Evolutionary conservation across 2,888 invertebrate genomes (phyloP), one percentile per base, ranked within the genome.

Genomic region (Ophioninae sp.): DNA sequence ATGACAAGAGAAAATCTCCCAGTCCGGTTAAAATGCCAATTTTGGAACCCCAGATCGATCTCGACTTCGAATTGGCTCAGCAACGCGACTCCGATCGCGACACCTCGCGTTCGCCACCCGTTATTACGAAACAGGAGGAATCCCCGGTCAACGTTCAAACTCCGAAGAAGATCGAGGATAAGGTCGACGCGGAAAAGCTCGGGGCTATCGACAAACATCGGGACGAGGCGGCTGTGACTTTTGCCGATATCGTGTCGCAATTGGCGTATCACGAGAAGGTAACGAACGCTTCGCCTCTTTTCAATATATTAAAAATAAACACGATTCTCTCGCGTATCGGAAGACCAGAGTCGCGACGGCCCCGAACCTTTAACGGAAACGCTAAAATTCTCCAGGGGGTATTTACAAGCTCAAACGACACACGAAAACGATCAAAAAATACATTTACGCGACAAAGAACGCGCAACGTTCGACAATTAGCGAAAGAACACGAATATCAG

Each of bases 181-280:
- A 73, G 2, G 74, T 69, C 10, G 70, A 82, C 41, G 21, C 62
- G 44, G 83, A 85, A 7, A 84, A 86, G 50, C 41, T 84, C 50
- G 72, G 78, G 39, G 50, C 72, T 61, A 76, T 84, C 67, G 79
- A 80, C 6, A 77, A 74, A n/a, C 44, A 82, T 17, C 74, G 73
- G 30, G 82, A 86, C 30, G 79, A 79, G 3, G 87, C 86, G 67
- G 78, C 79, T 69, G 82, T 90, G 84, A 91, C 91, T 8, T 88
- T 92, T 76, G 90, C 90, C 21, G 91, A 91, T 79, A 89, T 92
- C 65, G 90, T 93, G 41, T 88, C 88, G 17, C 90, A 92, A 76
- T 85, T 93, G 86, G 93, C 91, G 50, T 93, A 92, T 86, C 92
- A 93, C 78, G 92, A 93, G 81, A 92, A 93, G 91, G 93, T 92